Conservation (phyloP, 2,113 vertebrate species). For the Chaenogobius annularis region DNA sequence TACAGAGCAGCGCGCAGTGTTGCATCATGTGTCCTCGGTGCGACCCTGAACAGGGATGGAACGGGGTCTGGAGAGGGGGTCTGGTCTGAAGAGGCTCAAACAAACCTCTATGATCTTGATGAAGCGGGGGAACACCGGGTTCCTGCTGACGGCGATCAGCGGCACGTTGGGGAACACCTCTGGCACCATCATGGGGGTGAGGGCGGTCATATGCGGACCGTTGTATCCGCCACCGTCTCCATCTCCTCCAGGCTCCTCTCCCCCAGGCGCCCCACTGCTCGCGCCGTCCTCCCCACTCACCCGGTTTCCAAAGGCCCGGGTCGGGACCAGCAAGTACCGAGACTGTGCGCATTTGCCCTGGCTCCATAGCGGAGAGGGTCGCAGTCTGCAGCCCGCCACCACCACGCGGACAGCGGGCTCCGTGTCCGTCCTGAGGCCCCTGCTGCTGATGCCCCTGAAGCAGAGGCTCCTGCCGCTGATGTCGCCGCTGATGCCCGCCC, state of each 20-base stretch:
- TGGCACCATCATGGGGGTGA: constrained; percentile 90
- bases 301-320: constrained; percentile 64
- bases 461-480: too few species aligned
- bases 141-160: constrained; percentile 90
- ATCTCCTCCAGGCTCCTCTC: constrained; percentile 71
- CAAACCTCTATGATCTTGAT: constrained; percentile 98
- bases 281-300: constrained; percentile 72
- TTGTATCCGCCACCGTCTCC: constrained; percentile 45
- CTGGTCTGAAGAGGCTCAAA: background rate
- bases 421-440: constrained; percentile 4
- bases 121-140: constrained; percentile 95
- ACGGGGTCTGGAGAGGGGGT: background rate
- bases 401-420: background rate
- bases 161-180: constrained; percentile 94
- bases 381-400: background rate
- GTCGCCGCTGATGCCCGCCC: background rate
- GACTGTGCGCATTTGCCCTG: background rate
- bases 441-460: background rate
- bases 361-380: constrained; percentile 4
- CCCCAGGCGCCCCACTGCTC: constrained; percentile 71
- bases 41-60: background rate
- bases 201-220: constrained; percentile 84
- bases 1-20: background rate
- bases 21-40: constrained; percentile 4
- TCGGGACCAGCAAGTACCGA: constrained; percentile 9